Base-by-base conservation (phyloP, 2,888 invertebrate species). In the Pediacus dermestoides region DNA sequence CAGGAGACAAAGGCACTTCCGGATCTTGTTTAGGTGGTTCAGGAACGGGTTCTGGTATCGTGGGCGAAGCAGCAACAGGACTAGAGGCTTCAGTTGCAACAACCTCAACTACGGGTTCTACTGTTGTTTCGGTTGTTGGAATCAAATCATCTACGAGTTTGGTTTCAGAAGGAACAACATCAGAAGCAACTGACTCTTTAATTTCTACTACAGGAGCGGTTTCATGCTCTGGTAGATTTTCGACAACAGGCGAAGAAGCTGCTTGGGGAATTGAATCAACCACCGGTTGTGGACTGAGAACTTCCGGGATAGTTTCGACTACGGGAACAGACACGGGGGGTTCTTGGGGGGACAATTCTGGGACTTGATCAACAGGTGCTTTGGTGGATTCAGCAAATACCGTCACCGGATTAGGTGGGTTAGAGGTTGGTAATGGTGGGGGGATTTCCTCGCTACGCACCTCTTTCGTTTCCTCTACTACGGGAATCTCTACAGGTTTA, bases 351-450 rank as follows among this genome's bases (percentile, higher is more conserved):
- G 44, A 21, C 39, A 39, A 38, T 41, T 45, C 39, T 12, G 21
- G 18, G 16, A 48, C 28, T 34, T 52, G 48, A 39, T 52, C 53
- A 28, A 73, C 56, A 71, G 75, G 55, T 65, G 79, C 79, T 76
- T 80, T 80, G 49, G 79, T 79, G 64, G 77, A 76, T 64, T 78
- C 79, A 68, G 82, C 83, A 70, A 84, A 83, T 58, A 81, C 81
- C 68, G 78, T 81, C 72, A 83, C 81, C 71, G 82, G 81, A 62
- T 81, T 82, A 57, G 84, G 84, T 66, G 84, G 84, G 64, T 82
- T 82, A 65, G 80, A 81, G 65, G 80, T 76, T 55, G 84, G 84
- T 64, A 84, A 77, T 58, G 84, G 82, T 65, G 82, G 84, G 70
- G 83, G 83, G 66, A 75, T 67, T 70, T 77, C 72, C 68, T 79